Conservation (phyloP, 2,888 invertebrate species). For the Plagiodera versicolora region DNA sequence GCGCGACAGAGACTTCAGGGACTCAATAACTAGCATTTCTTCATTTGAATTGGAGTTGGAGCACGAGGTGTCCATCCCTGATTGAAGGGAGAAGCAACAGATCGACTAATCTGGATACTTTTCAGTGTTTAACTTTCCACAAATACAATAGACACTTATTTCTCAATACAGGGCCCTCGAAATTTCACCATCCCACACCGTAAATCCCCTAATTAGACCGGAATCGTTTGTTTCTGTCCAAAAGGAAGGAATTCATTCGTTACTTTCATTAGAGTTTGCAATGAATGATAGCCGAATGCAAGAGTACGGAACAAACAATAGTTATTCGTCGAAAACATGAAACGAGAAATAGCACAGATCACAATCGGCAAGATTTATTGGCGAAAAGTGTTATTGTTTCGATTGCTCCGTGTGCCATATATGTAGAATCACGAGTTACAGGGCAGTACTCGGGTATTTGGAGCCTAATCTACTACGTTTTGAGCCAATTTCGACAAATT, state of each 20-base stretch:
- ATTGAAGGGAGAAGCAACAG: too few relatives aligned
- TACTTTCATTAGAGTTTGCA: neutral
- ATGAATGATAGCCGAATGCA: constrained; percentile 14
- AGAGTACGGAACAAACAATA: constrained; percentile 11
- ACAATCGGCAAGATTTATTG: constrained; percentile 30
- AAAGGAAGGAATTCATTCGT: neutral
- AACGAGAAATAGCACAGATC: constrained; percentile 24
- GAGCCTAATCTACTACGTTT: too few relatives aligned
- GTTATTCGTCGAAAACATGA: constrained; percentile 17
- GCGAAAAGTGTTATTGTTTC: constrained; percentile 32
- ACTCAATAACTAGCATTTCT: too few relatives aligned
- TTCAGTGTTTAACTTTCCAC: too few relatives aligned
- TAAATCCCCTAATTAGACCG: neutral
- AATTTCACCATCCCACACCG: neutral
- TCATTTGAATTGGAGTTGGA: too few relatives aligned
- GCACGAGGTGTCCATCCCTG: too few relatives aligned
- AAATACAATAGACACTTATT: neutral
- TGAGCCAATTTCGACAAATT: too few relatives aligned
- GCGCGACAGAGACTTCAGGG: too few relatives aligned
- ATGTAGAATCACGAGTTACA: constrained; percentile 33
- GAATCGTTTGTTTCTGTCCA: neutral
- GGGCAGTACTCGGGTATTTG: neutral
- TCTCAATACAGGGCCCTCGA: neutral
- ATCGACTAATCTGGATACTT: too few relatives aligned
- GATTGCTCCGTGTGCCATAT: constrained; percentile 28